Evolutionary conservation across 2,888 invertebrate genomes (phyloP), one percentile per base, ranked within the genome.

Genomic region (Thyatira batis): DNA sequence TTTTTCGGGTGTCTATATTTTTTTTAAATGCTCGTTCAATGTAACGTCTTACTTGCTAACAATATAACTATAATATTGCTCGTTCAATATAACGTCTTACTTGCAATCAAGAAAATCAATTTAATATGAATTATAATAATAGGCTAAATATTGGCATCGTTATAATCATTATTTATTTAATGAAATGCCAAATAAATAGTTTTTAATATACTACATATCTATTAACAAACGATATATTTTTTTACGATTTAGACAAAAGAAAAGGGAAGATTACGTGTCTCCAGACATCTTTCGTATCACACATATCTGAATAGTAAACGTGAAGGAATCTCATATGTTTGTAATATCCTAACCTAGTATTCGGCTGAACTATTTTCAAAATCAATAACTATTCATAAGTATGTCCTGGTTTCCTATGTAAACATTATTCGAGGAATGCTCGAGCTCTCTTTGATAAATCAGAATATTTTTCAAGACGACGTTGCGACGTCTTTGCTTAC

Each of bases 361-460:
- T 50, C 45, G 53, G 53, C 45, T 54, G 60, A 68, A 65, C 65
- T 67, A 61, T 74, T 69, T 68, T 73, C 63, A 57, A 73, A 76
- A 78, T 73, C 73, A 77, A 79, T 78, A 75, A 69, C 69, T 69
- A 78, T 78, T 73, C 73, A 78, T 73, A 71, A 69, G 58, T 55
- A 56, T 58, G 56, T 63, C 69, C 70, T 65, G 68, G 68, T 66
- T 65, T 63, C 63, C 69, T 73, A 65, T 72, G 71, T 70, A 81
- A 82, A 79, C 69, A 77, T 73, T 68, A 70, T 65, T 68, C 61
- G 66, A 65, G 65, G 65, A 64, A 67, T 65, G 60, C 55, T 61
- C 53, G 64, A 63, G 55, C 71, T 65, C 69, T 72, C 70, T 75
- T 71, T 78, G 77, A 81, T 80, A 78, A 76, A 81, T 83, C 80